Evolutionary conservation across 2,888 invertebrate species (phyloP), one percentile per base, ranked within the genome.

Genomic region (Steinernema scapterisci): DNA sequence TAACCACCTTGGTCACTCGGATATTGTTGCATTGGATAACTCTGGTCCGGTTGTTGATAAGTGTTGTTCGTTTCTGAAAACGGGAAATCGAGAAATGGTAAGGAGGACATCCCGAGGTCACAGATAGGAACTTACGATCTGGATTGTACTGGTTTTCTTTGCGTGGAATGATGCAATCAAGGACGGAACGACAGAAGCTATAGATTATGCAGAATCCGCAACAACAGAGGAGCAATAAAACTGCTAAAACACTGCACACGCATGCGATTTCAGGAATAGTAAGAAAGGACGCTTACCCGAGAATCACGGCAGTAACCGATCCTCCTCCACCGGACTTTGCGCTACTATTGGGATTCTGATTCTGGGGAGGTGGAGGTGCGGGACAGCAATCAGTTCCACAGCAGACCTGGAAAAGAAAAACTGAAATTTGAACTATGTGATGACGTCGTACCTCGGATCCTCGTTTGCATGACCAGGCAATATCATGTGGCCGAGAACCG

Each of bases 311-410:
- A 13, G 45, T 27, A n/a, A 71, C 74, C 38, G 23, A 9, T 9
- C 73, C 52, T 19, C 75, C 54, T 43, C 72, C 46, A 16, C 27
- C 21, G 25, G 43, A 21, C 21, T 23, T 16, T 7, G 46, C 16
- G 43, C 21, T 16, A 7, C 31, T 51, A 31, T 75, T 75, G 0
- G 38, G 48, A 21, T 54, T 46, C 31, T 43, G 38, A 7, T 54
- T 5, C 19, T 73, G 70, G 13, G 27, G 43, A 5, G 54, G 48
- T 63, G 38, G n/a, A 7, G 82, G 82, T 0, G 77, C 79, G 0
- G 86, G 81, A 56, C 86, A 86, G 72, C 86, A 86, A 21, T 86
- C 86, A 7, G 80, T 82, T 7, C 84, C 82, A 73, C 83, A 83
- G 72, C 83, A 83, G 54, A 75, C 72, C 73, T 83, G 79, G 43